Evolutionary conservation across 2,797 vertebrate species (phyloP), one percentile per base, ranked within the genome.

Genomic region (Podarcis lilfordi): DNA sequence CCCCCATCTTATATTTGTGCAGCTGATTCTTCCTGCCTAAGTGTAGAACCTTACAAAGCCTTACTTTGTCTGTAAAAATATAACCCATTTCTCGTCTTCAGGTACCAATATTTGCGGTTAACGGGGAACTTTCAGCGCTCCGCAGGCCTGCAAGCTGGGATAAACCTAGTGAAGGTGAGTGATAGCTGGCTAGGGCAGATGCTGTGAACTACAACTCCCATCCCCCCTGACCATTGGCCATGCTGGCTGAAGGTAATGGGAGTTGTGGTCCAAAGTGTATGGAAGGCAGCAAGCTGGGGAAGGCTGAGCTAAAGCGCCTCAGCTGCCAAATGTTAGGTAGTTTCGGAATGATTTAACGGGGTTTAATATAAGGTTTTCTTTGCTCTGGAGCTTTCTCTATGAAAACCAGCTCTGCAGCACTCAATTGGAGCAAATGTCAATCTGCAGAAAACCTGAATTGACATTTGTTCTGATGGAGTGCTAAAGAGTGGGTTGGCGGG

Each of bases 61-160:
- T 9, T 61, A 23, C 21, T 43, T 35, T 17, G 0, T 1, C 15
- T 11, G 40, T 89, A 74, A 92, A 21, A 94, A 8, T 5, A 59
- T 77, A 74, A 32, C 29, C 1, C 32, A 25, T 77, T 82, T 87
- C 29, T 94, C 86, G 61, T 89, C 89, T 68, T 3, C 95, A 99
- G 99, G 92, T 98, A 98, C 94, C 97, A 94, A 89, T 99, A 98
- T 75, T 83, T 97, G 94, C 98, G 96, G 92, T 96, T 99, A 43
- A 96, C 86, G 1, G 98, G 98, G 68, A 98, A 98, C 94, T 99
- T 99, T 6, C 97, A 99, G 94, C 98, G 99, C 59, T 98, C 99
- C 1, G 98, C 98, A 9, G 99, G 98, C 72, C 97, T 99, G 45
- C 99, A 99, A 95, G 98, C 98, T 0, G 99, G 99, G 68, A 93